Base-by-base conservation (phyloP, 2,113 vertebrate genomes). In the Upupa epops region DNA sequence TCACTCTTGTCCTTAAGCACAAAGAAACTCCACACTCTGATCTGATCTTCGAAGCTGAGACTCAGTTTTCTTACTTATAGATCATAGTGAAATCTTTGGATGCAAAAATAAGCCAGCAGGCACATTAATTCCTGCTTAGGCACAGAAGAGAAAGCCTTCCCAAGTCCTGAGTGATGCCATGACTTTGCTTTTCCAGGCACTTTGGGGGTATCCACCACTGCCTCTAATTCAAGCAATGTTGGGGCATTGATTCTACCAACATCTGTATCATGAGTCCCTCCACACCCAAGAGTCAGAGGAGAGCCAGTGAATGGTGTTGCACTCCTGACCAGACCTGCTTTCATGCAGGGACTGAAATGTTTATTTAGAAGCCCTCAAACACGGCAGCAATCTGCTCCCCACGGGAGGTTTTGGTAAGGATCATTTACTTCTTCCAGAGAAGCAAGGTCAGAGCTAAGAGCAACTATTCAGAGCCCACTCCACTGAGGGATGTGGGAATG, bases 381-480 rank as follows among this genome's bases (percentile, higher is more conserved):
- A 11, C 15, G 46, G 48, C 48, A 65, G 19, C 9, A 76, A 54
- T 32, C 46, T 3, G 2, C 31, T 66, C 68, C 37, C 54, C 18
- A 6, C 0, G 13, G 46, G 61, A 45, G 36, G 36, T 36, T 75
- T 61, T 20, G 51, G 59, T 76, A 85, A 36, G 54, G 66, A 60
- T 24, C 0, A 0, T 64, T 86, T 81, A 17, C 28, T 90, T 59
- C 52, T 77, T 42, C 34, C 21, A 13, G 18, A 87, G 34, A 49
- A 69, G 59, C 49, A 84, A 63, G 77, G 42, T 36, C 36, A 59
- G 32, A 48, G 52, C 42, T 19, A 34, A 25, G 25, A 59, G 29
- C 3, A 7, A 17, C 32, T 59, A 24, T 32, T 60, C 6, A 17
- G 36, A 76, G 31, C 51, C 66, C 0, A 0, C 5, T 8, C 32